Evolutionary conservation across 2,888 invertebrate genomes (phyloP).

Genomic region (Phyllotreta striolata): DNA sequence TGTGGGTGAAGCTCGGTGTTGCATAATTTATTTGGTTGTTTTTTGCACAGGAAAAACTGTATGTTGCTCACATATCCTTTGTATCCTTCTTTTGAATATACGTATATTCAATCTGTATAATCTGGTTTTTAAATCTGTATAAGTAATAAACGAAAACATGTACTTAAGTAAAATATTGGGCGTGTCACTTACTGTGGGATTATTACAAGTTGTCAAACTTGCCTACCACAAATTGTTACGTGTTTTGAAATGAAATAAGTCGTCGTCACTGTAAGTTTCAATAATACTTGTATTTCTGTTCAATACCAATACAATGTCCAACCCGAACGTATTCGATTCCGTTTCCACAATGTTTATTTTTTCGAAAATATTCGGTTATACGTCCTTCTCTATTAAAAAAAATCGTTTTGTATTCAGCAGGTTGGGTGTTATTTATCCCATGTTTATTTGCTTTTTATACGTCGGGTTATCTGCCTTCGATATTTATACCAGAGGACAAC

Average conservation of each 20-base stretch:
- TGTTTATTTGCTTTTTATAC: slow-evolving; percentile 10
- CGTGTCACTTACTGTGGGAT: slow-evolving; percentile 6
- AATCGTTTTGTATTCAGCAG: slow-evolving; percentile 7
- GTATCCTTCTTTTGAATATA: neutral
- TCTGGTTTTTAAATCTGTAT: slow-evolving; percentile 6
- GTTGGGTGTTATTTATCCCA: slow-evolving; percentile 15
- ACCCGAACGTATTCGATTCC: neutral
- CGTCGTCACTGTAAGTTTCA: neutral
- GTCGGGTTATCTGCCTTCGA: slow-evolving; percentile 14
- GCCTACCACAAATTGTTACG: neutral
- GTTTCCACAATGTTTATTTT: slow-evolving; percentile 14
- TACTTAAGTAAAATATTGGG: slow-evolving; percentile 12
- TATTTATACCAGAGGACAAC: slow-evolving; percentile 19
- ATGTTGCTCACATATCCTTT: neutral
- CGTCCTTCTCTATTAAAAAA: slow-evolving; percentile 15
- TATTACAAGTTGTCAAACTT: slow-evolving; percentile 12
- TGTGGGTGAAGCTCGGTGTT: slow-evolving; percentile 1
- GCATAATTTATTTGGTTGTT: slow-evolving; percentile 3
- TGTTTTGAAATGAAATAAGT: slow-evolving; percentile 2
- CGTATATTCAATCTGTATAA: neutral
- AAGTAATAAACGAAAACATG: slow-evolving; percentile 11
- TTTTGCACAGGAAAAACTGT: neutral
- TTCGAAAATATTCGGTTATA: slow-evolving; percentile 19
- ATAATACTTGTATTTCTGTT: neutral
- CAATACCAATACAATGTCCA: neutral